These are phyloP conservation scores for Hippocampus mohnikei DNA, from an alignment of 2,113 vertebrate genomes.

Conservation along the genomic window DNA sequence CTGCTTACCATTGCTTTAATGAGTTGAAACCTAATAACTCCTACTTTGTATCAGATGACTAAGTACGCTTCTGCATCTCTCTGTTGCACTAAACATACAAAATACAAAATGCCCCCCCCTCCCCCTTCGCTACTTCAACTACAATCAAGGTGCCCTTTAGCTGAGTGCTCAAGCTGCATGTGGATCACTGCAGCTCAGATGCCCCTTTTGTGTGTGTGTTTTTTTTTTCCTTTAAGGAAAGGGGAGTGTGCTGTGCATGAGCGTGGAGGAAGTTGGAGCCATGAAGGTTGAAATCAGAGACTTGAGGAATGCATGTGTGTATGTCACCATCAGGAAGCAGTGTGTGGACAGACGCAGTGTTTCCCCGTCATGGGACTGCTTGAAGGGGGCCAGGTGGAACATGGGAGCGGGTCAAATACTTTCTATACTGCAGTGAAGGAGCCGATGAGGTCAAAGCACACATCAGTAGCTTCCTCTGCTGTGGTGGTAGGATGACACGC, in stretches of 20 bases:
- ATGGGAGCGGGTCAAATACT: constrained; percentile 43
- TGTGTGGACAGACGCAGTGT: constrained; percentile 42
- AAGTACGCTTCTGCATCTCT: no score
- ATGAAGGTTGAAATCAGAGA: constrained; percentile 42
- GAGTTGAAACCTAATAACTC: no score
- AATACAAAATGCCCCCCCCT: no score
- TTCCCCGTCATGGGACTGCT: constrained; percentile 47
- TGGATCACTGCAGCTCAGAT: neutral
- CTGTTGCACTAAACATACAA: no score
- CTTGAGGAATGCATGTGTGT: constrained; percentile 37
- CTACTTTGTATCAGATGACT: no score
- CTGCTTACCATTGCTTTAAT: no score
- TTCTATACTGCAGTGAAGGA: constrained; percentile 36
- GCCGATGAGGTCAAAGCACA: constrained; percentile 44
- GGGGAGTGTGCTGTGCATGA: constrained; percentile 11
- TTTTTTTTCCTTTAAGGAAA: neutral
- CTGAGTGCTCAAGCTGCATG: neutral
- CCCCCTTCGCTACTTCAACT: neutral
- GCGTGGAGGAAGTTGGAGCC: constrained; percentile 35
- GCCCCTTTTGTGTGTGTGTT: neutral
- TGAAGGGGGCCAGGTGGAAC: constrained; percentile 63
- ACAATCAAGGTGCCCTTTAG: constrained; percentile 12
- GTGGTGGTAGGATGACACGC: constrained; percentile 29
- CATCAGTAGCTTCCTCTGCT: constrained; percentile 34
- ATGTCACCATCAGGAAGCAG: constrained; percentile 17